phyloP scores from a whole-genome alignment of 2,797 vertebrate species.

The Odontamblyopus rebecca region DNA sequence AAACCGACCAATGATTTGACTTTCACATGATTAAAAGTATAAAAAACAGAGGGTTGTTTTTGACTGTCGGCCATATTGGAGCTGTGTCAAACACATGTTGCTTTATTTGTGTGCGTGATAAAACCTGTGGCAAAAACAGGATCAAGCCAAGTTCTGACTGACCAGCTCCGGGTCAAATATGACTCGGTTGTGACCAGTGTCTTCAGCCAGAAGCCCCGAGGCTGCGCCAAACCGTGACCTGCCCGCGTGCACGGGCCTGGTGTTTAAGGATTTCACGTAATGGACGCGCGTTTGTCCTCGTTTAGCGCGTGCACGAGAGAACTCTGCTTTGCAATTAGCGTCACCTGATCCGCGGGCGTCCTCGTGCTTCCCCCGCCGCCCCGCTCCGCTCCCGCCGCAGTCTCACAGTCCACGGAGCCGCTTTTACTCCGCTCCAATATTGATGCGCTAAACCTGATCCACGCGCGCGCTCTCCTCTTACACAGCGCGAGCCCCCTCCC shows the following conservation, averaged over 20 bases:
- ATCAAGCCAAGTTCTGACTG: no score
- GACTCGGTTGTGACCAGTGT: no score
- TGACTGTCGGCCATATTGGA: no score
- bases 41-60: no score
- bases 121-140: no score
- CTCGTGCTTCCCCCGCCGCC: neutral
- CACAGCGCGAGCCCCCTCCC: conserved; percentile 72
- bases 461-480: conserved; percentile 77
- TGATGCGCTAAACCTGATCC: conserved; percentile 79
- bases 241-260: neutral
- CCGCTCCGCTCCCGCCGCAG: neutral
- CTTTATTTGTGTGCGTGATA: no score
- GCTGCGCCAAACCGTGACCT: no score
- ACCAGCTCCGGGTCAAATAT: no score
- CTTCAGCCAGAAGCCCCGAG: no score
- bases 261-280: neutral
- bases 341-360: neutral
- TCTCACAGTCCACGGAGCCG: conserved; percentile 21
- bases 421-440: conserved; percentile 75
- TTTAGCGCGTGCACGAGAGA: neutral
- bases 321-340: neutral
- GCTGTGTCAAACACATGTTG: no score
- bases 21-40: no score
- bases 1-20: no score
- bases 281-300: neutral